Percentiles rank a stretch among this genome's conserved stretches.
phyloP scores from a whole-genome alignment of 2,113 vertebrate genomes.

The Hippocampus zosterae region DNA sequence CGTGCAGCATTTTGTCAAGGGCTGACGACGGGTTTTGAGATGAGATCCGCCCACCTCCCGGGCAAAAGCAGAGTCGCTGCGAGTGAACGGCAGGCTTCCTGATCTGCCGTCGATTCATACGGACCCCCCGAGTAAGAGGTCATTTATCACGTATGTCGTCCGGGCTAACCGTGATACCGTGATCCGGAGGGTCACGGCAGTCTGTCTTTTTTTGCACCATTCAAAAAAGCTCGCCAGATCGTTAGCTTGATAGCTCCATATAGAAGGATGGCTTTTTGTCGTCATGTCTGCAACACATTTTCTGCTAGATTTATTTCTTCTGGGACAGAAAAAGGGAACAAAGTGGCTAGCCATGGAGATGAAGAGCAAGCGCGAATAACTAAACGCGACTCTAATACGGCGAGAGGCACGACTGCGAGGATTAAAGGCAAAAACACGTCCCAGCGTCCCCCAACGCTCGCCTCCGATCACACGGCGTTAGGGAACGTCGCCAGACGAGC shows the following conservation, averaged over 20 bases:
- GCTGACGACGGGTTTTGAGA: background rate
- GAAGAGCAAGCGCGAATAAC: conserved; percentile 6
- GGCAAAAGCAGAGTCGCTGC: background rate
- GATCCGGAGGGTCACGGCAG: background rate
- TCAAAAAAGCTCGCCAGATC: too few relatives aligned
- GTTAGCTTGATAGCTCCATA: too few relatives aligned
- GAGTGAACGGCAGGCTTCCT: background rate
- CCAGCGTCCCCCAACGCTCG: conserved; percentile 22
- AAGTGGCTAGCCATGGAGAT: background rate
- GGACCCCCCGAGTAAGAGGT: conserved; percentile 8
- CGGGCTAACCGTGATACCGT: conserved; percentile 10
- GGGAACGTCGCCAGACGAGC: conserved; percentile 37
- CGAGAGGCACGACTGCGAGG: conserved; percentile 18
- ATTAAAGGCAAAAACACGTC: conserved; percentile 31
- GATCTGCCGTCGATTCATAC: conserved; percentile 8
- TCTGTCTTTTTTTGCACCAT: too few relatives aligned
- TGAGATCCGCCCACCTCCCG: background rate
- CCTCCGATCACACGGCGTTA: conserved; percentile 30
- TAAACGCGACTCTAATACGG: conserved; percentile 18
- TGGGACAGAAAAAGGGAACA: background rate
- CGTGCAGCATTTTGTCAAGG: conserved; percentile 1
- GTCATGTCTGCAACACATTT: too few relatives aligned
- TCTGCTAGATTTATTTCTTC: background rate
- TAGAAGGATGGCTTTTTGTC: too few relatives aligned
- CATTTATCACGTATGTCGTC: conserved; percentile 16